These are phyloP conservation scores for Toxostoma redivivum DNA, from an alignment of 2,113 vertebrate species.

Conservation along the genomic window DNA sequence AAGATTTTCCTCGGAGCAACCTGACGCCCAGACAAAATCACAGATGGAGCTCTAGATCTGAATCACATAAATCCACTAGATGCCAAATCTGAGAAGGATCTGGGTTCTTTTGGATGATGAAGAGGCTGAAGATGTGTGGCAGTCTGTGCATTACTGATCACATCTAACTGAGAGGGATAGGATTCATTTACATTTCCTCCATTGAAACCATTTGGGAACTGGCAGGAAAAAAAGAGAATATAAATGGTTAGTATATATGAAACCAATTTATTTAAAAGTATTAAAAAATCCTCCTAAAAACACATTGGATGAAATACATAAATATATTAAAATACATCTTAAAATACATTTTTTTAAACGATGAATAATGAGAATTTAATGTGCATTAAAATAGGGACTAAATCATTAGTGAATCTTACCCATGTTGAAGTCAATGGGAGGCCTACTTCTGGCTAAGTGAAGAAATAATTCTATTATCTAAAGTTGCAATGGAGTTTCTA, in stretches of 20 bases:
- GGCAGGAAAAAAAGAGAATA: slow-evolving; percentile 24
- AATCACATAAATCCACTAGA: slow-evolving; percentile 72
- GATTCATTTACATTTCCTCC: slow-evolving; percentile 67
- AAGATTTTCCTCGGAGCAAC: slow-evolving; percentile 26
- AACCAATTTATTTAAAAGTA: neutral
- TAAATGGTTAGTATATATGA: neutral
- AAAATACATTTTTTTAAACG: fast-evolving
- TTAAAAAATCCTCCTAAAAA: neutral
- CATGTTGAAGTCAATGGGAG: neutral
- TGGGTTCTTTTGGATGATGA: slow-evolving; percentile 67
- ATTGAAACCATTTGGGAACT: slow-evolving; percentile 73
- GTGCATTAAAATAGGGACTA: neutral
- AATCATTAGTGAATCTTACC: neutral
- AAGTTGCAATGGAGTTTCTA: neutral
- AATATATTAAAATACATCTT: neutral
- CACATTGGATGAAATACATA: neutral
- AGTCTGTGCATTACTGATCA: slow-evolving; percentile 54
- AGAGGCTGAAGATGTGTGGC: slow-evolving; percentile 60
- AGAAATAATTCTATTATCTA: neutral
- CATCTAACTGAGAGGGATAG: slow-evolving; percentile 64
- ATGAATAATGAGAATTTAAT: neutral
- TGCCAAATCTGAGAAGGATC: slow-evolving; percentile 72
- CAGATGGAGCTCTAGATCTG: slow-evolving; percentile 33
- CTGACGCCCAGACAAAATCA: slow-evolving; percentile 6
- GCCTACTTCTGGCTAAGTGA: neutral